Evolutionary conservation across 1,140 invertebrate species (phyloP).

Genomic region (Drosophila takahashii): DNA sequence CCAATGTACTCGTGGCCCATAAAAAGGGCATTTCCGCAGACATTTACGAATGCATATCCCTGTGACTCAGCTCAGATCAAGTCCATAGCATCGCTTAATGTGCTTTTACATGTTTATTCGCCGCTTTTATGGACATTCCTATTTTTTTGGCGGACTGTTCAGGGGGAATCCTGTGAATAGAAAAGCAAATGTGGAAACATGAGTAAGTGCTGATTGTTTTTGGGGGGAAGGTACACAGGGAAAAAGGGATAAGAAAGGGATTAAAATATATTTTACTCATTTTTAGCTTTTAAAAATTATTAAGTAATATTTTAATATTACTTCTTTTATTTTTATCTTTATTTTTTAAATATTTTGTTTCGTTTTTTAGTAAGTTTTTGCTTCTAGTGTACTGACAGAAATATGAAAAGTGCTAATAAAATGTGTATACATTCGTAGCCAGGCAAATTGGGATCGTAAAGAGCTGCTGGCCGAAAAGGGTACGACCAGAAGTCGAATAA

Average conservation of each 20-base stretch:
- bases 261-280: not conserved
- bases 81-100: conserved; percentile 60
- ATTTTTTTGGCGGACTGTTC: conserved; percentile 20
- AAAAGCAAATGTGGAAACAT: conserved; percentile 44
- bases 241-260: not conserved
- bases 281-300: not conserved
- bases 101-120: conserved; percentile 81
- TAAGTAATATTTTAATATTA: not conserved
- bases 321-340: not conserved
- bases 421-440: conserved; percentile 46
- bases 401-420: conserved; percentile 79
- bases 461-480: conserved; percentile 33
- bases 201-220: conserved; percentile 20
- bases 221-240: not conserved
- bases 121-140: conserved; percentile 64
- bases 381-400: conserved; percentile 25
- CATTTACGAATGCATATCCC: conserved; percentile 50
- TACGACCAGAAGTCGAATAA: conserved; percentile 7
- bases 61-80: conserved; percentile 50
- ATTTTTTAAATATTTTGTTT: no score
- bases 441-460: conserved; percentile 66
- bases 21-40: conserved; percentile 70
- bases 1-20: conserved; percentile 69
- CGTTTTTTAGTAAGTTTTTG: no score
- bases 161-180: conserved; percentile 45